These are phyloP conservation scores for Grantiella picta DNA, from an alignment of 2,113 vertebrate species.

Conservation along the genomic window DNA sequence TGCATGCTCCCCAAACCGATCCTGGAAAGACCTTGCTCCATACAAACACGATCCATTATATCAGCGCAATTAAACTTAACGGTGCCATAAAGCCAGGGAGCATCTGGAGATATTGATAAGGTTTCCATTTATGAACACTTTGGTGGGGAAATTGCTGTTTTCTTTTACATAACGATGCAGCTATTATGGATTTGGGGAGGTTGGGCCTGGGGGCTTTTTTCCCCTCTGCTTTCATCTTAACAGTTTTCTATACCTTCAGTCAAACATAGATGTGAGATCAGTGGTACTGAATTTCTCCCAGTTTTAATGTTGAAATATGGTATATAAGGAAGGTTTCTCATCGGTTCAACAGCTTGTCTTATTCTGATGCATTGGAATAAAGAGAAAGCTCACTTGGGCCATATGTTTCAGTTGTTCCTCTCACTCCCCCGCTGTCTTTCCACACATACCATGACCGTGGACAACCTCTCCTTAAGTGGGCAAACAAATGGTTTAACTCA, in stretches of 20 bases:
- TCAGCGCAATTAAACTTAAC: slow-evolving; percentile 1
- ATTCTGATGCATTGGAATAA: slow-evolving; percentile 45
- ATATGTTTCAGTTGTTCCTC: slow-evolving; percentile 67
- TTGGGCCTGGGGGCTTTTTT: background rate
- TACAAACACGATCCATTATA: background rate
- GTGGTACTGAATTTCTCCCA: slow-evolving; percentile 12
- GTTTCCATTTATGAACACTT: slow-evolving; percentile 12
- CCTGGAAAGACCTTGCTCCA: background rate
- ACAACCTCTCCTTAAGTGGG: slow-evolving; percentile 62
- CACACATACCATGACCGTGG: slow-evolving; percentile 54
- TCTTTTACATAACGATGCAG: background rate
- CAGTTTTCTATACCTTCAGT: background rate
- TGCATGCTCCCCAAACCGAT: background rate
- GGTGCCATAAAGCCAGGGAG: slow-evolving; percentile 19
- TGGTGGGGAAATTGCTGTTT: background rate
- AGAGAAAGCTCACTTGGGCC: slow-evolving; percentile 50
- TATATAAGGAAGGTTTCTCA: slow-evolving; percentile 30
- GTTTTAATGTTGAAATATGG: slow-evolving; percentile 30
- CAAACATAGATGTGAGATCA: background rate
- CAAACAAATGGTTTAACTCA: slow-evolving; percentile 62
- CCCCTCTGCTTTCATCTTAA: background rate
- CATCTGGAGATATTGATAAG: slow-evolving; percentile 47
- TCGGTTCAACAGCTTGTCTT: slow-evolving; percentile 63
- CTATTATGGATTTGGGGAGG: background rate
- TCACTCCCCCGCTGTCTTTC: slow-evolving; percentile 63